A percentile compares a stretch with the other conserved stretches of the same genome.
Evolutionary conservation across 2,797 vertebrate genomes (phyloP).

Genomic region (Pipistrellus kuhlii): DNA sequence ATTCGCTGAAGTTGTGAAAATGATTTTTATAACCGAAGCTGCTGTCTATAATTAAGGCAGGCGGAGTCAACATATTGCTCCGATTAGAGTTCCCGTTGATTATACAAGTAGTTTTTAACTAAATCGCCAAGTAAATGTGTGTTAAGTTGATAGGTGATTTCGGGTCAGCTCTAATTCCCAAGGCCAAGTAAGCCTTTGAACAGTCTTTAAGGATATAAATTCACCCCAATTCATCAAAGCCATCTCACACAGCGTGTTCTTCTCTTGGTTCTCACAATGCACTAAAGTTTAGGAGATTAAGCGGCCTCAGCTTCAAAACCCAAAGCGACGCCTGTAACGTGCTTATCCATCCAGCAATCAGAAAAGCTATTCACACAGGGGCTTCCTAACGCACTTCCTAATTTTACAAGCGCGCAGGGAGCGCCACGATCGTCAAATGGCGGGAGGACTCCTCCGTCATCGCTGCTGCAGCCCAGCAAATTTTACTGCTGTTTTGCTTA

Average conservation of each 20-base stretch:
- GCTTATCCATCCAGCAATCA: slow-evolving; percentile 76
- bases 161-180: slow-evolving; percentile 84
- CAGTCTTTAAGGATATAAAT: slow-evolving; percentile 83
- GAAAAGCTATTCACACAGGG: slow-evolving; percentile 70
- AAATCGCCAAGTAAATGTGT: slow-evolving; percentile 83
- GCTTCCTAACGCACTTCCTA: slow-evolving; percentile 78
- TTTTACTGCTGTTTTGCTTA: slow-evolving; percentile 28
- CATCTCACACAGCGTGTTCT: slow-evolving; percentile 78
- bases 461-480: not conserved
- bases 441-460: slow-evolving; percentile 26
- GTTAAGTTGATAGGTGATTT: slow-evolving; percentile 84
- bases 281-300: slow-evolving; percentile 85
- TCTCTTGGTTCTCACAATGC: slow-evolving; percentile 82
- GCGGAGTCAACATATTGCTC: slow-evolving; percentile 72
- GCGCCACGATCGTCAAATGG: slow-evolving; percentile 14
- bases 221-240: slow-evolving; percentile 84
- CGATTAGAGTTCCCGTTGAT: slow-evolving; percentile 72
- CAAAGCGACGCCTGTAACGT: slow-evolving; percentile 79
- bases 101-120: slow-evolving; percentile 75
- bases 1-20: slow-evolving; percentile 74
- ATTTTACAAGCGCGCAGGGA: slow-evolving; percentile 69
- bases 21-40: slow-evolving; percentile 72
- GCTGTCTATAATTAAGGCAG: slow-evolving; percentile 74
- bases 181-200: slow-evolving; percentile 87
- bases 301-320: slow-evolving; percentile 79